Conservation (phyloP, 2,797 vertebrate species). For the Psittacula derbiana region DNA sequence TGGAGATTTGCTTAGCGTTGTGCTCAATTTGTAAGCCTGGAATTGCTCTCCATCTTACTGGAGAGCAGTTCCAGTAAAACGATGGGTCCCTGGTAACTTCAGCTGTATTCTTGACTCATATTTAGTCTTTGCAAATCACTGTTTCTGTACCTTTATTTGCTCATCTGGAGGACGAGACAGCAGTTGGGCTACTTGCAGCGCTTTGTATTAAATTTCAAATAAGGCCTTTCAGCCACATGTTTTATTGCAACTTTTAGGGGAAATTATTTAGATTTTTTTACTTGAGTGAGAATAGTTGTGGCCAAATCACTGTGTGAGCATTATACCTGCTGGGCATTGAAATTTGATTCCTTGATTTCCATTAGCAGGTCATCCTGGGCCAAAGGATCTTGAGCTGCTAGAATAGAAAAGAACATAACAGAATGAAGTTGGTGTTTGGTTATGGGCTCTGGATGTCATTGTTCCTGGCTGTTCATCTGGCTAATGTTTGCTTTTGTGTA, state of each 20-base stretch:
- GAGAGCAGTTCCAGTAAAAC: not conserved
- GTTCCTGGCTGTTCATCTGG: constrained; percentile 39
- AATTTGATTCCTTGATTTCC: constrained; percentile 13
- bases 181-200: not conserved
- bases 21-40: not conserved
- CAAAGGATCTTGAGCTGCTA: not conserved
- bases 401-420: not conserved
- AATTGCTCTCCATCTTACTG: not conserved
- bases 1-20: not conserved
- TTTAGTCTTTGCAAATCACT: not conserved
- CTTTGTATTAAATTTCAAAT: not conserved
- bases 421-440: constrained; percentile 30
- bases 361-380: not conserved
- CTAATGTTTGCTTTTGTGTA: constrained; percentile 51
- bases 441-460: constrained; percentile 23
- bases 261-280: not conserved
- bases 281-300: not conserved
- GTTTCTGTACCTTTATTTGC: not conserved
- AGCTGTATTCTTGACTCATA: not conserved
- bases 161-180: not conserved
- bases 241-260: not conserved
- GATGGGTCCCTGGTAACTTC: not conserved
- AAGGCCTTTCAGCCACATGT: not conserved
- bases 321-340: not conserved
- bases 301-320: not conserved